Conservation (phyloP, 1,140 invertebrate species). For the Philopotamus ludificatus region DNA sequence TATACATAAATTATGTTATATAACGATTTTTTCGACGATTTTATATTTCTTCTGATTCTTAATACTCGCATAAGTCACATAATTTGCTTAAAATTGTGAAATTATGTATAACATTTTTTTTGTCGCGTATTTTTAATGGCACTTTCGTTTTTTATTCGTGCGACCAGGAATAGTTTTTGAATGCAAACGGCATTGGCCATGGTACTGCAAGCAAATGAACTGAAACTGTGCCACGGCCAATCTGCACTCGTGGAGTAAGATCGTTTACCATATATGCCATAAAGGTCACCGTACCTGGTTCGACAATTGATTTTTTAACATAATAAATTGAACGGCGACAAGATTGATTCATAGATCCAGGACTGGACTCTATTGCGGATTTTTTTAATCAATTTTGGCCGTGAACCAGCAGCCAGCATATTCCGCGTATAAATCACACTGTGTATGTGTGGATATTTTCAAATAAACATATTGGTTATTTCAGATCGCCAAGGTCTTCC, state of each 20-base stretch:
- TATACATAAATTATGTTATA: too few species aligned
- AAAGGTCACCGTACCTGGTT: slow-evolving; percentile 8
- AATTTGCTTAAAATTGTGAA: too few species aligned
- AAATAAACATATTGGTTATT: slow-evolving; percentile 26
- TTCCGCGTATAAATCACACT: slow-evolving; percentile 13
- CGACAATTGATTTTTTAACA: background rate
- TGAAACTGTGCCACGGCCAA: slow-evolving; percentile 28
- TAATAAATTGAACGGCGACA: background rate
- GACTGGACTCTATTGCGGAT: too few species aligned
- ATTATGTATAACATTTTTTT: too few species aligned
- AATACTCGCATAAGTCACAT: too few species aligned
- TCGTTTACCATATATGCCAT: slow-evolving; percentile 14
- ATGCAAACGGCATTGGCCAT: slow-evolving; percentile 29
- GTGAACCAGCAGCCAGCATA: too few species aligned
- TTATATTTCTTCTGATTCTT: too few species aligned
- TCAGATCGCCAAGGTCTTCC: slow-evolving; percentile 19
- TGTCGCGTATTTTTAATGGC: background rate
- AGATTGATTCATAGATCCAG: background rate
- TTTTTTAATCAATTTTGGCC: too few species aligned
- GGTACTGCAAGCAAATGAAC: slow-evolving; percentile 34
- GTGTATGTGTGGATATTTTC: slow-evolving; percentile 16
- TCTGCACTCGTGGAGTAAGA: background rate
- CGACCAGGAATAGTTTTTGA: slow-evolving; percentile 5
- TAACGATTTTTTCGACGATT: too few species aligned
- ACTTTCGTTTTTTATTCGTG: background rate